These are phyloP conservation scores for Macrochelys suwanniensis DNA, from an alignment of 2,797 vertebrate genomes.

Conservation along the genomic window DNA sequence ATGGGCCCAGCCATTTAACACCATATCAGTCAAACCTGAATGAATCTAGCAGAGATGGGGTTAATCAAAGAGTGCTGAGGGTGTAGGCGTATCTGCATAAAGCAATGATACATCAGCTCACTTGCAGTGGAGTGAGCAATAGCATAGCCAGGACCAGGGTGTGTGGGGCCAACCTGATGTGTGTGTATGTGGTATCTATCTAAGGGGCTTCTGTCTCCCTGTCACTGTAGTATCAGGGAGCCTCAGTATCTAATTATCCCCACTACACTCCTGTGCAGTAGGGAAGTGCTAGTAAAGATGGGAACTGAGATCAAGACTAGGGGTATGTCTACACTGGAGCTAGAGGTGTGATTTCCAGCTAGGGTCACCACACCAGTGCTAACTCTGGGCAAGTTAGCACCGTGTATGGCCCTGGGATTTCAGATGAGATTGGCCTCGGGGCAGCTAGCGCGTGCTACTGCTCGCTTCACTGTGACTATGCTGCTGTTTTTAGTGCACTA, in stretches of 20 bases:
- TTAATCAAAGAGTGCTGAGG: neutral
- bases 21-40: neutral
- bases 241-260: fast-evolving
- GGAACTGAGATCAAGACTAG: neutral
- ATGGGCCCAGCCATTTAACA: fast-evolving
- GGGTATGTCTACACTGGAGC: neutral
- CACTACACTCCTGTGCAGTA: fast-evolving
- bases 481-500: neutral
- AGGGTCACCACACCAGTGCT: neutral
- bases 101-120: fast-evolving
- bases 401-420: neutral
- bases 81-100: fast-evolving
- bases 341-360: neutral
- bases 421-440: neutral
- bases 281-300: fast-evolving
- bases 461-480: neutral
- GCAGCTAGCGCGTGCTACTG: neutral
- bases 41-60: fast-evolving
- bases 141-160: neutral
- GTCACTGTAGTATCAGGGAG: neutral
- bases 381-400: neutral
- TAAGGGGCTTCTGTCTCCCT: neutral
- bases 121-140: neutral
- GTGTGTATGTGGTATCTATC: neutral
- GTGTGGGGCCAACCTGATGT: neutral